Evolutionary conservation across 2,797 vertebrate species (phyloP), one percentile per base, ranked within the genome.

Genomic region (Sebastes diploproa): DNA sequence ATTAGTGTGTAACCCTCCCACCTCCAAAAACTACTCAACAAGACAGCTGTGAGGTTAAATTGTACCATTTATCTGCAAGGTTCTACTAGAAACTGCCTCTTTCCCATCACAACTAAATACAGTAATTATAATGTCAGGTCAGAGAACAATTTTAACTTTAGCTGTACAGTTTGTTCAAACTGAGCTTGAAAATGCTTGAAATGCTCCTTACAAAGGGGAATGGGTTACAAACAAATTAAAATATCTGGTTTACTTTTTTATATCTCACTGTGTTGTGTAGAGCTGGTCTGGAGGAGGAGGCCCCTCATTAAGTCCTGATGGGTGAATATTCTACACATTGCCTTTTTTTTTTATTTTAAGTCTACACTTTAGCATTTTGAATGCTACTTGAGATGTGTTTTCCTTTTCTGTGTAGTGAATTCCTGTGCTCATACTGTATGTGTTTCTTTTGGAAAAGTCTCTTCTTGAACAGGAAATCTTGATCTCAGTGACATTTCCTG

Each of bases 111-210:
- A 1, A 23, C 58, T 72, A 52, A 82, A 38, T 58, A 23, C 67
- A 29, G 70, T 81, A 59, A 88, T 83, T 78, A 82, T 8, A 62
- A 30, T 30, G 72, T 76, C 75, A 56, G 69, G 13, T 69, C 9
- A 23, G 27, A 54, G 18, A 50, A 55, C 36, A n/a, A 7, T 27
- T 50, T 78, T 18, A 50, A 71, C 63, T 54, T 38, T 3, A 75
- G 61, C 46, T 46, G 52, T 42, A 14, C 23, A n/a, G 56, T 12
- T 30, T 62, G 66, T 77, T 88, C 42, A 62, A 58, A 78, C 27
- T 50, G 22, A 78, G 38, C 60, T 36, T 0, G 2, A 29, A 50
- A 52, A 66, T 32, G 27, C 22, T 55, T 13, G 8, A 46, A 46
- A 46, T 18, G 9, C 16, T 78, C 23, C 12, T 23, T n/a, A 65